phyloP scores from a whole-genome alignment of 2,113 vertebrate genomes.

The Notothenia coriiceps region DNA sequence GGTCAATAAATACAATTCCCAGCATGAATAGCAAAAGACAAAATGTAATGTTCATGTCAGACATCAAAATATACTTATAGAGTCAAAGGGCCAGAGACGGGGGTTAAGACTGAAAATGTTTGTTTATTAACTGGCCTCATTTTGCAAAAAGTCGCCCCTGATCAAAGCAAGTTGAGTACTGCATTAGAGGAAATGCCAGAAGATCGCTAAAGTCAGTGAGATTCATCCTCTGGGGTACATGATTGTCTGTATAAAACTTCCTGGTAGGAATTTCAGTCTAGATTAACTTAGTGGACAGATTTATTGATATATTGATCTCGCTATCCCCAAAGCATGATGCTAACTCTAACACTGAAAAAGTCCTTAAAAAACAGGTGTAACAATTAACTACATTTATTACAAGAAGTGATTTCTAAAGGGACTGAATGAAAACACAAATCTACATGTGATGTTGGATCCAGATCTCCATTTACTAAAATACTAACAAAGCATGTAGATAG shows the following conservation, averaged over 20 bases:
- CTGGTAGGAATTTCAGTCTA: neutral
- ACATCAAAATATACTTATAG: too few relatives aligned
- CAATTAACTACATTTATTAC: too few relatives aligned
- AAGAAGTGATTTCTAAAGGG: neutral
- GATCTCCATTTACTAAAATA: neutral
- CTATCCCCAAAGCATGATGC: neutral
- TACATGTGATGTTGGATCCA: neutral
- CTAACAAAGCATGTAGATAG: neutral
- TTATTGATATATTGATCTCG: neutral
- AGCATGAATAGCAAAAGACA: too few relatives aligned
- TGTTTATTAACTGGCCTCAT: too few relatives aligned
- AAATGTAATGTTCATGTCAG: too few relatives aligned
- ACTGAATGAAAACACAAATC: neutral
- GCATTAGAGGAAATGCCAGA: neutral
- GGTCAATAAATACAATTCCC: neutral
- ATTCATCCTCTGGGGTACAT: neutral
- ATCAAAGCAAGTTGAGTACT: too few relatives aligned
- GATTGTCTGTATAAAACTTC: neutral
- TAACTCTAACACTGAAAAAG: neutral
- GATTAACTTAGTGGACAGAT: neutral
- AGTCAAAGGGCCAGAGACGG: too few relatives aligned
- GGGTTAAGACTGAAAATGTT: too few relatives aligned
- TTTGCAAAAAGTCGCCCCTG: too few relatives aligned
- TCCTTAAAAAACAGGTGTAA: neutral
- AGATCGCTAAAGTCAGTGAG: neutral